Base-by-base conservation (phyloP, 2,888 invertebrate genomes). In the Chalcis sispes region DNA sequence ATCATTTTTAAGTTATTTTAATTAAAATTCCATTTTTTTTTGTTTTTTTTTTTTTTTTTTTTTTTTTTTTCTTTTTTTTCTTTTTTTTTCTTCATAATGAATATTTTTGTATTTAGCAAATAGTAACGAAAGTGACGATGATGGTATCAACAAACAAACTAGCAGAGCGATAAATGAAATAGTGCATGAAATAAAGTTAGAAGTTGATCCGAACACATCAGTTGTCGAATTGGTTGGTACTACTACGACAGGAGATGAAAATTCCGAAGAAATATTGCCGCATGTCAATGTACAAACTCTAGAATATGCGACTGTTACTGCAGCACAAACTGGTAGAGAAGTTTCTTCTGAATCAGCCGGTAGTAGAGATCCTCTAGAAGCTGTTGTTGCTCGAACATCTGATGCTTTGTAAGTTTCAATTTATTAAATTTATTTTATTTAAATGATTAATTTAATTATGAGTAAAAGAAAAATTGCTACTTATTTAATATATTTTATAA, bases 361-460 rank as follows among this genome's bases (percentile, higher is more conserved):
- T 74, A 66, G 89, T 89, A 85, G 89, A 74, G 90, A 90, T 82
- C 89, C 89, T 3, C 81, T 90, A 46, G 89, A 89, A 66, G 85
- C 89, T 15, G 88, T 89, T 66, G 88, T 89, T 23, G 86, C 87
- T 46, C 85, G 88, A 74, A 88, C 88, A 25, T 81, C 85, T 18
- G 90, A 89, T 78, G 87, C 89, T 42, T 83, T 90, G 84, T 90
- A 86, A 82, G 90, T 89, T 79, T 84, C 86, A 86, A 50, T n/a
- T 50, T 2, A 32, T 13, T 10, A 52, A 8, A 25, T 25, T 52
- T 25, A 50, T 58, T 58, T 32, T 15, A 58, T 32, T 50, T 50
- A 4, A 36, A 36, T 23, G 40, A 25, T 56, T n/a, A 29, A 15
- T 10, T 29, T 29, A 29, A 32, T 27, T 1, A 10, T 56, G 5